Percentiles rank a stretch among this genome's conserved stretches.
phyloP scores from a whole-genome alignment of 1,140 invertebrate genomes.

The Muscidifurax raptorellus region DNA sequence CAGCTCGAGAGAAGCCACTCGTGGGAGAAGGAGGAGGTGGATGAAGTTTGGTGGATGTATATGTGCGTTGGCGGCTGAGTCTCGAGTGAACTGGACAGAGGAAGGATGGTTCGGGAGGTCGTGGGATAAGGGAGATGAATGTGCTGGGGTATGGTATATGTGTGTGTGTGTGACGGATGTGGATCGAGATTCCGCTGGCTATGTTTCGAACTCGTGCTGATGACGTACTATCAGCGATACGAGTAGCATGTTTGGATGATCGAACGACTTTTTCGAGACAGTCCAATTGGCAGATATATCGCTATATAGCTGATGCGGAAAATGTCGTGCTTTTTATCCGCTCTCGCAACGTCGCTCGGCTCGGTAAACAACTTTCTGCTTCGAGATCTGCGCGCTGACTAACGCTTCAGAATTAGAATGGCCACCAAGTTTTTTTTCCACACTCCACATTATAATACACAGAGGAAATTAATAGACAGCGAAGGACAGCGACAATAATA shows the following conservation, averaged over 20 bases:
- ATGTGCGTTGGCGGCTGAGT: neutral
- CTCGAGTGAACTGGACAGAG: neutral
- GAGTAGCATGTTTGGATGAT: neutral
- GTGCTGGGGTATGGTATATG: neutral
- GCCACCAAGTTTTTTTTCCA: no score
- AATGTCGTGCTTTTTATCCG: conserved; percentile 18
- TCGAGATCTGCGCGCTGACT: neutral
- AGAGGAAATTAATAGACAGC: no score
- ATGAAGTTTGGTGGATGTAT: neutral
- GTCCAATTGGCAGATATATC: conserved; percentile 21
- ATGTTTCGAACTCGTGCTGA: conserved; percentile 1
- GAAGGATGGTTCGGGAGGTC: neutral
- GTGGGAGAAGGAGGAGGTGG: neutral
- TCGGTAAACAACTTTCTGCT: neutral
- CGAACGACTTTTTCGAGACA: conserved; percentile 1
- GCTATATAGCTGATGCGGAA: conserved; percentile 9
- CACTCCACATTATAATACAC: no score
- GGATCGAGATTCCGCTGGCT: neutral
- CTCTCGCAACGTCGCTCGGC: neutral
- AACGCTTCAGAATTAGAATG: neutral
- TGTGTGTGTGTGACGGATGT: neutral
- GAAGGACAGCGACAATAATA: no score
- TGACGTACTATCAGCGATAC: neutral
- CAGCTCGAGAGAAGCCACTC: neutral
- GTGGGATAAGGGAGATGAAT: neutral